Evolutionary conservation across 2,113 vertebrate species (phyloP), one percentile per base, ranked within the genome.

Genomic region (Cygnus buccinator): DNA sequence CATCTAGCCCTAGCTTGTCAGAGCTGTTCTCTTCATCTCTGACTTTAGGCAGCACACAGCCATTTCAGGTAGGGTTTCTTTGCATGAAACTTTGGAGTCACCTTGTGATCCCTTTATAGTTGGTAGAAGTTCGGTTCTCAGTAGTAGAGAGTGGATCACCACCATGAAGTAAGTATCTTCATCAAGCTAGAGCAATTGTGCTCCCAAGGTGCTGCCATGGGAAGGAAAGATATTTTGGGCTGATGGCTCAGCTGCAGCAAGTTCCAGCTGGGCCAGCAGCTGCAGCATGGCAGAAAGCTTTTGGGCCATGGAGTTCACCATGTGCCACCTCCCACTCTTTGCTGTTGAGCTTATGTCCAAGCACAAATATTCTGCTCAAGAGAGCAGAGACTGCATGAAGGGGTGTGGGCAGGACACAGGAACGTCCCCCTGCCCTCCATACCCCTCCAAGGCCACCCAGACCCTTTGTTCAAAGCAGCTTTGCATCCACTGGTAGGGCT

Each of bases 311-410:
- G 3, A 13, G 12, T n/a, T 83, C 7, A 2, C 23, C 28, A 4
- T 57, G 35, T 58, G 37, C 29, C 6, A 8, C 15, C 41, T 86
- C 35, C 59, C 9, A 5, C 25, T 9, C 16, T 83, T 68, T 46
- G 58, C 23, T 67, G 7, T 20, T 70, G 72, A 78, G n/a, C 16
- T 78, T 55, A 6, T 2, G 3, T 31, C 29, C 63, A 26, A 61
- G 39, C 0, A 0, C 3, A 17, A 43, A 39, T 50, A 50, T 10
- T 4, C 6, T 3, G 11, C 66, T 73, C 3, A 4, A 62, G 41
- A 44, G 33, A 57, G 9, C 1, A 19, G 31, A 28, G 37, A 4
- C 18, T 46, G 23, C 29, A 4, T 11, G 57, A 43, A 63, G 20
- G 18, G 54, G 13, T 28, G 44, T 18, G 29, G 17, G 39, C 3